Base-by-base conservation (phyloP, 2,797 vertebrate species). In the Alfaro cultratus region DNA sequence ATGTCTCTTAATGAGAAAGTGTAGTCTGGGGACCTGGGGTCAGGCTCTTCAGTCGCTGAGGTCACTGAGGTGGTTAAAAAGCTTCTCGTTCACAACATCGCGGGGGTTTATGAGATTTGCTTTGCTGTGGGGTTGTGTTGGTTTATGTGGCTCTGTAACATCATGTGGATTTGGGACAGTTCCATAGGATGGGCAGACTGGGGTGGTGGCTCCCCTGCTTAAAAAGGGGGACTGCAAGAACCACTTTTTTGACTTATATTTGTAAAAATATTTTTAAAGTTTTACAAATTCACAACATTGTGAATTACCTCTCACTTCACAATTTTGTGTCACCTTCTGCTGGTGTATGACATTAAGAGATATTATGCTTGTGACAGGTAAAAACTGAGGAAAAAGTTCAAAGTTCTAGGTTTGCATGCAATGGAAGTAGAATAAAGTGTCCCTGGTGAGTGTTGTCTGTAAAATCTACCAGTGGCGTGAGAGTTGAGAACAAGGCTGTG, bases 371-470 rank as follows among this genome's bases (percentile, higher is more conserved):
- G 41, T 46, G 41, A 46, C 12, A 45, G 39, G 18, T 13, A 12
- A 70, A 70, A 70, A 41, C 8, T 23, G 39, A 12, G 18, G 10
- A 13, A 10, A 41, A 57, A 23, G 36, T 68, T 39, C 23, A 43
- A 15, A 26, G 67, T 43, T 43, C 49, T n/a, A 49, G 39, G 45
- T 73, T 43, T 26, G 74, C 74, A 47, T 73, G 76, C 77, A 85
- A 80, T 80, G 53, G 51, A 45, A 81, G 53, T 83, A 80, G 39
- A 60, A 79, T 16, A 74, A 39, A 74, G 47, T 39, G 7, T 74
- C 78, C 75, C 0, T 73, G 75, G 57, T 12, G 34, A 83, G 76
- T 57, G 62, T 89, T 36, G 73, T 81, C 68, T 82, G 31, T 36
- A 53, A 83, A 86, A 80, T 79, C 45, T 39, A 77, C 45, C 23